Conservation (phyloP, 2,888 invertebrate species). For the Tetrapedia diversipes region DNA sequence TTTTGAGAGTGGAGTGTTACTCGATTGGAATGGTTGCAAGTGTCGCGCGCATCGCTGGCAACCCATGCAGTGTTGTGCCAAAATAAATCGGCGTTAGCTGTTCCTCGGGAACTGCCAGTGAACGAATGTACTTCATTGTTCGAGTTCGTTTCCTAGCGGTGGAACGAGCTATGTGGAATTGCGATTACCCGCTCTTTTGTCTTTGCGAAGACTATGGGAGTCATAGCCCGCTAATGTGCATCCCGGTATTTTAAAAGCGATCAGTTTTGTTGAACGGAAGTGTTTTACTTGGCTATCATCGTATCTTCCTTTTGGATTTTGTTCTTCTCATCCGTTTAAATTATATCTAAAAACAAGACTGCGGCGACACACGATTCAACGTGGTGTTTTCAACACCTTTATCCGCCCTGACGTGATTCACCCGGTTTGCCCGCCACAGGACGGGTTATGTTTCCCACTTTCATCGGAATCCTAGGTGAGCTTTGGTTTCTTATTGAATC, state of each 20-base stretch:
- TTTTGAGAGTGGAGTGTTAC: slow-evolving; percentile 58
- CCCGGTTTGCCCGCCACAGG: slow-evolving; percentile 76
- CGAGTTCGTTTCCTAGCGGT: slow-evolving; percentile 28
- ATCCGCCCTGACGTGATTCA: slow-evolving; percentile 67
- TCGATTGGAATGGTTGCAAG: slow-evolving; percentile 70
- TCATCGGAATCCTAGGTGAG: slow-evolving; percentile 89
- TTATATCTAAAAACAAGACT: slow-evolving; percentile 13
- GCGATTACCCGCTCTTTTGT: slow-evolving; percentile 58
- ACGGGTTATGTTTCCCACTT: slow-evolving; percentile 88
- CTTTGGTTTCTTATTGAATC: slow-evolving; percentile 65
- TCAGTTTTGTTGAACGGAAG: slow-evolving; percentile 55
- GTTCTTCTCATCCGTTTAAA: not conserved
- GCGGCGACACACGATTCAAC: slow-evolving; percentile 31
- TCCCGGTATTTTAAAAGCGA: slow-evolving; percentile 59
- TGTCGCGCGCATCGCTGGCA: slow-evolving; percentile 71
- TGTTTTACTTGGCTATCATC: slow-evolving; percentile 55
- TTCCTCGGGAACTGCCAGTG: slow-evolving; percentile 38
- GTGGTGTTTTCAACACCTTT: slow-evolving; percentile 45
- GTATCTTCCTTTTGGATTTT: slow-evolving; percentile 18
- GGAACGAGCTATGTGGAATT: slow-evolving; percentile 63
- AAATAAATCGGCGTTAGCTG: slow-evolving; percentile 63
- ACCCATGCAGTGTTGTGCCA: slow-evolving; percentile 63
- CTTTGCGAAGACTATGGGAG: slow-evolving; percentile 55
- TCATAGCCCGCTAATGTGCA: slow-evolving; percentile 60
- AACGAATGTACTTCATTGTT: slow-evolving; percentile 46